Base-by-base conservation (phyloP, 2,113 vertebrate species). In the Orientallactaga bullata region DNA sequence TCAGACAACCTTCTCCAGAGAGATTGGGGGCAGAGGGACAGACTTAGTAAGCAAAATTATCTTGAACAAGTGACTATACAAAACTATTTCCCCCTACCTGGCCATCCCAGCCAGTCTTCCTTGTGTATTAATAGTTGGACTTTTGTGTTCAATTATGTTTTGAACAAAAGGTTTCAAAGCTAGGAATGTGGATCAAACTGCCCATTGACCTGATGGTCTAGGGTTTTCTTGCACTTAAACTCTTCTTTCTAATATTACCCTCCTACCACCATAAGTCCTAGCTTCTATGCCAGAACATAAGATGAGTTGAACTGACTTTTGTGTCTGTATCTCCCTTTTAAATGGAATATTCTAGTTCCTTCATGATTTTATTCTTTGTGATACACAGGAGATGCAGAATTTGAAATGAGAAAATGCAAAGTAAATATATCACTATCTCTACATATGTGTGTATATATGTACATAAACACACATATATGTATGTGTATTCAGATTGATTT, bases 401-500 rank as follows among this genome's bases (percentile, higher is more conserved):
- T 68, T 86, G n/a, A 94, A 93, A 82, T 61, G n/a, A 93, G 30
- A 85, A 93, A 92, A 26, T 76, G 5, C n/a, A 90, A 89, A 87
- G 24, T 80, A 71, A 76, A 80, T 76, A 39, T 74, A 66, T 61
- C 23, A 78, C 5, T 47, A 60, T 7, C 11, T 58, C n/a, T 69
- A 7, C 8, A 42, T n/a, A 17, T 71, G 9, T 26, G 26, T 71
- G 21, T 51, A 69, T 23, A 39, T 42, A 16, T 7, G 47, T 42
- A 37, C 21, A 24, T 3, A 39, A 13, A 82, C 10, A 47, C 8
- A 61, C 3, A 17, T 6, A 10, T 23, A n/a, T 17, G 13, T 13
- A 1, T 32, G 5, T 15, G 10, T 35, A 79, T 87, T 84, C 55
- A 77, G 60, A 69, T 80, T 51, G 84, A 81, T 96, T 88, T 92